These are phyloP conservation scores for Cyrtonyx montezumae DNA, from an alignment of 2,113 vertebrate species.

Conservation along the genomic window DNA sequence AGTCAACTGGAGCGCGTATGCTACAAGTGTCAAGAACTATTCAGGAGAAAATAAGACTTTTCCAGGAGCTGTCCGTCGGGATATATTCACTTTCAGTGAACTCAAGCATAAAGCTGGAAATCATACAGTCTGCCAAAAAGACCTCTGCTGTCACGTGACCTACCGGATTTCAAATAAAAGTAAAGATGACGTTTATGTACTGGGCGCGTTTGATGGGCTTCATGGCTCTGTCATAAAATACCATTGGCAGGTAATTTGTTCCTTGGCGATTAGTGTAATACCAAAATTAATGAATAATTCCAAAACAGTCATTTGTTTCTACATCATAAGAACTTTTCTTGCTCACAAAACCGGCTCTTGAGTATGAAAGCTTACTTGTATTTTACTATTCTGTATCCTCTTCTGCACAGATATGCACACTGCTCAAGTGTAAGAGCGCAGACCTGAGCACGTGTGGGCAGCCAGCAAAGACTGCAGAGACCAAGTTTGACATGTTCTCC, in stretches of 20 bases:
- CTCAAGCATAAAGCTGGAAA: slow-evolving; percentile 57
- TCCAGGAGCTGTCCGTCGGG: slow-evolving; percentile 39
- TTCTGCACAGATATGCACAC: slow-evolving; percentile 60
- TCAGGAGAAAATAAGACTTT: slow-evolving; percentile 24
- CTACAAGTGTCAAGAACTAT: slow-evolving; percentile 1
- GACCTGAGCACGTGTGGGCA: slow-evolving; percentile 54
- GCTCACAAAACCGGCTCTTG: not conserved
- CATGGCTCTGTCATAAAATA: slow-evolving; percentile 71
- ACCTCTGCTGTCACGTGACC: slow-evolving; percentile 73
- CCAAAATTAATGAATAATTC: not conserved
- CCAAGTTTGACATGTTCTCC: slow-evolving; percentile 76
- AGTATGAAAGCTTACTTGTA: not conserved
- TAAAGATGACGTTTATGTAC: slow-evolving; percentile 65
- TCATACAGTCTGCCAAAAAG: slow-evolving; percentile 73
- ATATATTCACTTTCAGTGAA: slow-evolving; percentile 72
- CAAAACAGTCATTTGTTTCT: not conserved
- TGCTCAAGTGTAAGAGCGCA: slow-evolving; percentile 72
- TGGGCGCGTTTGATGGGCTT: slow-evolving; percentile 74
- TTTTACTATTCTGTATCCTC: not conserved
- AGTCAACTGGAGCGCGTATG: slow-evolving; percentile 60
- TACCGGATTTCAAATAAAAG: slow-evolving; percentile 65
- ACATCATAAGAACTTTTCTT: not conserved
- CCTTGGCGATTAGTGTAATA: not conserved
- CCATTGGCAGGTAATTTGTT: slow-evolving; percentile 72
- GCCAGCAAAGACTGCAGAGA: slow-evolving; percentile 44